Conservation (phyloP, 1,140 invertebrate species). For the Aphelinus atriplicis region DNA sequence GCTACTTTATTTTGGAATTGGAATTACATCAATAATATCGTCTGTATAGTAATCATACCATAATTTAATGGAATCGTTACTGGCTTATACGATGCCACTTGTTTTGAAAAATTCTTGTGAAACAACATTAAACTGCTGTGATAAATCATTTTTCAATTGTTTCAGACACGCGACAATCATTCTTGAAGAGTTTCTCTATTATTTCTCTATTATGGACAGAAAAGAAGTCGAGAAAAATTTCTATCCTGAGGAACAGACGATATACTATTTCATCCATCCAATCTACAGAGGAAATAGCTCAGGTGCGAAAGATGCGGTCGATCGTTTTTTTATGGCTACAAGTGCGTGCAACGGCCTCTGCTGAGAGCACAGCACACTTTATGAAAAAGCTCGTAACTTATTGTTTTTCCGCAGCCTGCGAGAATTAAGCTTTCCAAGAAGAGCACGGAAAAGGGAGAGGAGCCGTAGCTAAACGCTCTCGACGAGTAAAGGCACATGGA, state of each 20-base stretch:
- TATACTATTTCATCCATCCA: not conserved
- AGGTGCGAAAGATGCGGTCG: not conserved
- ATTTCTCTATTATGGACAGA: too few relatives aligned
- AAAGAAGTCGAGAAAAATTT: not conserved
- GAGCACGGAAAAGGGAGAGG: too few relatives aligned
- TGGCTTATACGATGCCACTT: too few relatives aligned
- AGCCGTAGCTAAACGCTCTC: too few relatives aligned
- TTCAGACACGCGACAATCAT: conserved; percentile 10
- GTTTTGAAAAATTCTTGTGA: too few relatives aligned
- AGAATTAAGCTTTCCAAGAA: not conserved
- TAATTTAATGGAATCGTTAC: too few relatives aligned
- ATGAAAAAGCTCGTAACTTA: conserved; percentile 22
- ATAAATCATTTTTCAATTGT: not conserved
- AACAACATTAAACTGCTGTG: too few relatives aligned
- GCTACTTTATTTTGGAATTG: too few relatives aligned
- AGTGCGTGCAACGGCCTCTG: not conserved
- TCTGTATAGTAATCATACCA: too few relatives aligned
- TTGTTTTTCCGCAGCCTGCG: not conserved
- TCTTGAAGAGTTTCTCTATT: not conserved
- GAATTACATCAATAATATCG: too few relatives aligned
- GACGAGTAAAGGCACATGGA: too few relatives aligned
- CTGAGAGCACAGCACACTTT: not conserved
- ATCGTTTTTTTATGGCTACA: conserved; percentile 6
- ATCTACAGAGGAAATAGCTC: conserved; percentile 3
- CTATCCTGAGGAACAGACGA: not conserved